Percentiles rank a stretch among this genome's conserved stretches.
Evolutionary conservation across 1,140 invertebrate genomes (phyloP).

Genomic region (Xylocopa sonorina): DNA sequence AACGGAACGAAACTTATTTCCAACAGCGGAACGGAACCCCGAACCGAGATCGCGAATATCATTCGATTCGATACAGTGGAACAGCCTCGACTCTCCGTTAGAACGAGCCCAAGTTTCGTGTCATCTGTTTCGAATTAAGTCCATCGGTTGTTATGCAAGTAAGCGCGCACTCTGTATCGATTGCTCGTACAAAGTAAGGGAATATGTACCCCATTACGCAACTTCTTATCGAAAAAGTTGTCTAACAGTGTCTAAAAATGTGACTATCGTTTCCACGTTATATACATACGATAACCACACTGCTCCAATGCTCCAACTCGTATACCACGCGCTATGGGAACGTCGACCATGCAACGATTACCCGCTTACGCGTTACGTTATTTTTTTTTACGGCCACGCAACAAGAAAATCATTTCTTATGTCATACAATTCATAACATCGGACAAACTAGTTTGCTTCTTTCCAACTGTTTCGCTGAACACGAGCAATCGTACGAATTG

Average conservation of each 20-base stretch:
- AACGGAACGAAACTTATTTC: neutral
- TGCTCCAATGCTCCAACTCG: no score
- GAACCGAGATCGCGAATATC: neutral
- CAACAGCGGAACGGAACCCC: neutral
- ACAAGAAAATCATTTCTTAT: slow-evolving; percentile 1
- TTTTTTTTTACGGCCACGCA: neutral
- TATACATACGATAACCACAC: neutral
- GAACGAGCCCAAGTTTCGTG: slow-evolving; percentile 4
- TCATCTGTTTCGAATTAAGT: slow-evolving; percentile 26
- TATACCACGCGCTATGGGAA: no score
- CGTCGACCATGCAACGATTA: neutral
- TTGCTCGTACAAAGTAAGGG: slow-evolving; percentile 17
- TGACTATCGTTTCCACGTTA: slow-evolving; percentile 13
- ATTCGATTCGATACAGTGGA: neutral
- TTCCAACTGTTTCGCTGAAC: neutral
- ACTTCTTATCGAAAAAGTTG: slow-evolving; percentile 42
- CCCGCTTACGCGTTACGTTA: neutral
- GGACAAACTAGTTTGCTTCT: neutral
- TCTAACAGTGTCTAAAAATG: slow-evolving; percentile 49
- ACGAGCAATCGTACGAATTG: neutral
- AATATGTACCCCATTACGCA: slow-evolving; percentile 40
- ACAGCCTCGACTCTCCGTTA: neutral
- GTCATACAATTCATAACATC: neutral
- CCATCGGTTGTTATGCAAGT: slow-evolving; percentile 28
- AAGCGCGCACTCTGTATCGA: neutral